These are phyloP conservation scores for Callocephalon fimbriatum DNA, from an alignment of 2,113 vertebrate genomes.

Conservation along the genomic window DNA sequence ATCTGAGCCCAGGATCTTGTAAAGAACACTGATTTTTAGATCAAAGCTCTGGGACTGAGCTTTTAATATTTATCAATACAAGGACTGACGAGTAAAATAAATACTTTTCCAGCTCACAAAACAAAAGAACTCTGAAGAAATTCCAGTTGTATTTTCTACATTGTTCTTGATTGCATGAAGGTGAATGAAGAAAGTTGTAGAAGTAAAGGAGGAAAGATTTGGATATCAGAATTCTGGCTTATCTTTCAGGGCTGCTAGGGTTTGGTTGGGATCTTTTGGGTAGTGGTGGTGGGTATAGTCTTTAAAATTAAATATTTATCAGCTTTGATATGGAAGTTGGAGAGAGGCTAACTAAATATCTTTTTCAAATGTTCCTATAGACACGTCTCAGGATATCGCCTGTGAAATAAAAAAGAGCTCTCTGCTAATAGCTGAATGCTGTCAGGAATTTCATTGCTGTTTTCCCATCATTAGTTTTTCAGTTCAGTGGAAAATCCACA, in stretches of 20 bases:
- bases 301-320: background rate
- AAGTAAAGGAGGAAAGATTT: background rate
- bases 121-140: background rate
- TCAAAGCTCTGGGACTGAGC: background rate
- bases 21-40: background rate
- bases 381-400: background rate
- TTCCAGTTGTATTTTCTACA: background rate
- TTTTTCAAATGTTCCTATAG: background rate
- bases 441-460: background rate
- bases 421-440: background rate
- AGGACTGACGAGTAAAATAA: background rate
- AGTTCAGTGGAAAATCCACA: background rate
- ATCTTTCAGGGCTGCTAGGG: background rate
- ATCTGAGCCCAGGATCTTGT: background rate
- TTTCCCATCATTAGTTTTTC: background rate
- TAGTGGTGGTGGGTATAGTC: background rate
- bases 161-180: background rate
- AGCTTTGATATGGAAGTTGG: background rate
- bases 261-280: background rate
- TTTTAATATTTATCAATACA: background rate
- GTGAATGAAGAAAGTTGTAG: background rate
- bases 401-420: background rate
- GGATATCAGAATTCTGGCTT: background rate
- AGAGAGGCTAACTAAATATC: background rate
- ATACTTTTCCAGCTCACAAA: background rate